phyloP scores from a whole-genome alignment of 2,113 vertebrate species.

The Laticauda laticaudata region DNA sequence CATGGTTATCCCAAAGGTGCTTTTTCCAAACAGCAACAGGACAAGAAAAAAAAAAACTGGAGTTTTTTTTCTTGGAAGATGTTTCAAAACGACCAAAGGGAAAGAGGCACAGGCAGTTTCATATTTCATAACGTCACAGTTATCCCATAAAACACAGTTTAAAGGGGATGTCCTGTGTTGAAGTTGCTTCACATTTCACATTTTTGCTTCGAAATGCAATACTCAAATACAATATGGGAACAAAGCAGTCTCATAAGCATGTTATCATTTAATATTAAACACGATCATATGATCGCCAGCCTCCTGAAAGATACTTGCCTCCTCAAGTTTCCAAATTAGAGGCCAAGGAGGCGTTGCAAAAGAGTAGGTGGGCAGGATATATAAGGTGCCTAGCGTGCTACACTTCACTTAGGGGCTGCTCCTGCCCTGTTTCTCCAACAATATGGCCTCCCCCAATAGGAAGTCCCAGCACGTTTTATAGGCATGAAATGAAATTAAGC shows the following conservation, averaged over 20 bases:
- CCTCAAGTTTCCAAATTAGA: neutral
- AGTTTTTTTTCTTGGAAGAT: neutral
- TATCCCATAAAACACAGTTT: conserved; percentile 55
- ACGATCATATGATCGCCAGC: neutral
- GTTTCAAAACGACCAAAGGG: conserved; percentile 54
- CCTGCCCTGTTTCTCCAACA: neutral
- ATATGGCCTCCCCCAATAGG: no score
- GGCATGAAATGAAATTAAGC: no score
- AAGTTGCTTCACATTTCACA: conserved; percentile 9
- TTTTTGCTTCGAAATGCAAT: neutral
- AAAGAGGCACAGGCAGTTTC: conserved; percentile 61
- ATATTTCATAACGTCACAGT: conserved; percentile 65
- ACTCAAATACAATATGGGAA: conserved; percentile 4
- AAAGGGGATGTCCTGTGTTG: conserved; percentile 23
- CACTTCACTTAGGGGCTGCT: neutral
- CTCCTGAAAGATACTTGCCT: neutral
- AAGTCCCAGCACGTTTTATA: no score
- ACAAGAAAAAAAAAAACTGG: neutral
- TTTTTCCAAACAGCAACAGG: neutral
- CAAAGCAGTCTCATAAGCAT: neutral
- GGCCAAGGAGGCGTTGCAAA: neutral
- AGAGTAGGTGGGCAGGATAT: neutral
- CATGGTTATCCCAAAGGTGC: neutral
- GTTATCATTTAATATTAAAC: neutral
- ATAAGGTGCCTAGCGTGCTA: neutral